Evolutionary conservation across 2,888 invertebrate species (phyloP).

Genomic region (Ochlodes sylvanus): DNA sequence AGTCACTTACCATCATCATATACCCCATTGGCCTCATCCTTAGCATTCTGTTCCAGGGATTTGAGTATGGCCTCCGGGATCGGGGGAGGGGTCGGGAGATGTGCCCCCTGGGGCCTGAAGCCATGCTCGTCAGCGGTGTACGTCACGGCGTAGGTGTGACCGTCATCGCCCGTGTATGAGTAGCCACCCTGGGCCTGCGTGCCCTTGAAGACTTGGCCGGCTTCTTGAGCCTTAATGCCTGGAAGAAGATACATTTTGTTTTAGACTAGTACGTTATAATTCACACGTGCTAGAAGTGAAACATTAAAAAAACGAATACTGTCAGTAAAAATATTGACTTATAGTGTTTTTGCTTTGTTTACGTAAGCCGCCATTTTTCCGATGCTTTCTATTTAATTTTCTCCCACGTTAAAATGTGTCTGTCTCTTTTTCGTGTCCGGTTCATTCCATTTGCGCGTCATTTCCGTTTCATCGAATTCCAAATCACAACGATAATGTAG

Average conservation of each 20-base stretch:
- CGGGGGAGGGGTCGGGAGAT: slow-evolving; percentile 85
- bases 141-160: slow-evolving; percentile 79
- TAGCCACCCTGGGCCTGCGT: slow-evolving; percentile 79
- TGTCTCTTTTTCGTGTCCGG: no score
- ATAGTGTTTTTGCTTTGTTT: no score
- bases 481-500: no score
- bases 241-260: slow-evolving; percentile 23
- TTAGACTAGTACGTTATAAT: no score
- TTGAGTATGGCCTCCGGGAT: slow-evolving; percentile 83
- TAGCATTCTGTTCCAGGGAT: slow-evolving; percentile 76
- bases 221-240: slow-evolving; percentile 83
- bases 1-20: slow-evolving; percentile 74
- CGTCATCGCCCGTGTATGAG: slow-evolving; percentile 85
- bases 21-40: slow-evolving; percentile 79
- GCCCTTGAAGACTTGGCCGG: slow-evolving; percentile 66
- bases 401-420: no score
- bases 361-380: no score
- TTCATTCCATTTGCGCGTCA: no score
- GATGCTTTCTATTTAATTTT: no score
- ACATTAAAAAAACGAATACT: no score
- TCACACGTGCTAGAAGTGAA: no score
- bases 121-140: slow-evolving; percentile 86
- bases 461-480: no score
- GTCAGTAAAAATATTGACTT: no score
- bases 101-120: slow-evolving; percentile 82